These are phyloP conservation scores for Oreochromis niloticus DNA, from an alignment of 2,113 vertebrate genomes.

Conservation along the genomic window DNA sequence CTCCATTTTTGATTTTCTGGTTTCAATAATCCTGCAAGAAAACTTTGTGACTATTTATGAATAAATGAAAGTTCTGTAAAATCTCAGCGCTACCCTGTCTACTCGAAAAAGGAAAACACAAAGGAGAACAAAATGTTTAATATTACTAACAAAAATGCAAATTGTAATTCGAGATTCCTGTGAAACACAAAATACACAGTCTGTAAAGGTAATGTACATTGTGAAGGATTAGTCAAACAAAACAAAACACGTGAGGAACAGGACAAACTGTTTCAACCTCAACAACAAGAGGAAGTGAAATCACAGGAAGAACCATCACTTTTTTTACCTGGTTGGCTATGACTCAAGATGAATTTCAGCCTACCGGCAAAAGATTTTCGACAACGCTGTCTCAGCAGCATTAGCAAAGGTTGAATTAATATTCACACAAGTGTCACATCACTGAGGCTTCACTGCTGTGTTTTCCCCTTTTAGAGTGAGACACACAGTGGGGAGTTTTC, in stretches of 20 bases:
- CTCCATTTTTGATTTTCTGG: background rate
- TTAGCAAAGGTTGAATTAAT: background rate
- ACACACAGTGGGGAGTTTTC: slow-evolving; percentile 1
- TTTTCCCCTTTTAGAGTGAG: background rate
- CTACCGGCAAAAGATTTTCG: background rate
- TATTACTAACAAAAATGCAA: background rate
- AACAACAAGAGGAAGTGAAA: slow-evolving; percentile 39
- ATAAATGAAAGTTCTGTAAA: background rate
- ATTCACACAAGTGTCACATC: background rate
- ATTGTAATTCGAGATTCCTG: background rate
- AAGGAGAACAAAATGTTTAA: background rate
- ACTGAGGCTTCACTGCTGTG: background rate
- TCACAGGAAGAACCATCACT: slow-evolving; percentile 21
- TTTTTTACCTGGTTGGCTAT: slow-evolving; percentile 25
- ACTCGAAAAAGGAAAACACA: background rate
- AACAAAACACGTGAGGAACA: background rate
- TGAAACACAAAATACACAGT: background rate
- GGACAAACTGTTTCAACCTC: slow-evolving; percentile 9
- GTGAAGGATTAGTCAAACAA: background rate
- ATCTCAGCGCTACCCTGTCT: background rate
- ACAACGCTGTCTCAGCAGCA: background rate
- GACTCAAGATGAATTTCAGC: background rate
- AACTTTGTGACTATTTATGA: background rate
- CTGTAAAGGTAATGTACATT: background rate
- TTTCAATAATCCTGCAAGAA: background rate